Base-by-base conservation (phyloP, 2,797 vertebrate genomes). In the Odontamblyopus lacepedii region DNA sequence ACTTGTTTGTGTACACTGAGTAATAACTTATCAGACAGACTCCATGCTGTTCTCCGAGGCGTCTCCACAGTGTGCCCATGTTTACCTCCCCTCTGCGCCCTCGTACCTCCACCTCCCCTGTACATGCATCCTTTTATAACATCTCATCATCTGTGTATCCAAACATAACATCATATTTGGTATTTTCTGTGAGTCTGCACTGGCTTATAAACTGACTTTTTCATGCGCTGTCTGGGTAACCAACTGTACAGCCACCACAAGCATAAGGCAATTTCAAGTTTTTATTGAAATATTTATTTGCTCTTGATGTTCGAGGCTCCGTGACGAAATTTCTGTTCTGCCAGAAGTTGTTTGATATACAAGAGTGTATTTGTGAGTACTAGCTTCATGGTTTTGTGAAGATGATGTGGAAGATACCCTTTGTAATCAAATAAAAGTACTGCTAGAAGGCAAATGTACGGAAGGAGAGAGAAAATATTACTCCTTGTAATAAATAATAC, bases 101-200 rank as follows among this genome's bases (percentile, higher is more conserved):
- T 63, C 12, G 9, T 61, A 7, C 62, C 57, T 23, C 30, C 29
- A 12, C 76, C 55, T 65, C 57, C 18, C 5, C 4, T 26, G 19
- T 53, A 53, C 51, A 18, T 71, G 50, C 29, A 26, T 19, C 19
- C 69, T 73, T 81, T 76, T 56, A 73, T 72, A 80, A 56, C 70
- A 13, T 57, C n/a, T n/a, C 70, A 69, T 79, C 75, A 72, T 38
- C 74, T 26, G 64, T 77, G 78, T 65, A 75, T 61, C 71, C 80
- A 73, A 74, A 81, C 69, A 79, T 63, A 77, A 77, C 50, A 74
- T 76, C 77, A 70, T 68, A 72, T 81, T 84, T 80, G 78, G 77
- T 71, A 70, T 5, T 74, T 71, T 68, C 70, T 75, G 23, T 3
- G 55, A 78, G 53, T 56, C 63, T 63, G 70, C 51, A 35, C 63